phyloP scores from a whole-genome alignment of 2,888 invertebrate species.

The Allophyes oxyacanthae region DNA sequence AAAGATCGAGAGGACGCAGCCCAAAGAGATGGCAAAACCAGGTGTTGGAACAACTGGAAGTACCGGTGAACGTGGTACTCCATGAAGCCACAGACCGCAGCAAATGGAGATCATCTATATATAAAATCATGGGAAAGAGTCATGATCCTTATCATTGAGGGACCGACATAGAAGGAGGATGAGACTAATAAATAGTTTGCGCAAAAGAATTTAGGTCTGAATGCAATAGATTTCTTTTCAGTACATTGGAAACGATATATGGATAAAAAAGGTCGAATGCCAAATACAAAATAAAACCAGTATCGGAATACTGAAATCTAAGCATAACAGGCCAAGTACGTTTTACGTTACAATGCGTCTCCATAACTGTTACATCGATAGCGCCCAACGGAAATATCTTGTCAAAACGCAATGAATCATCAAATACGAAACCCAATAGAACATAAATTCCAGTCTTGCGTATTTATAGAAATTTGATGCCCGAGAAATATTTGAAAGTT shows the following conservation, averaged over 20 bases:
- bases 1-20: no score
- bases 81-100: no score
- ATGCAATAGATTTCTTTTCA: background rate
- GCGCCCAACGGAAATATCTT: slow-evolving; percentile 2
- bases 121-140: no score
- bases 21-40: no score
- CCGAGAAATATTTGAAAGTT: background rate
- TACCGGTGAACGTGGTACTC: no score
- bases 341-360: background rate
- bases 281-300: background rate
- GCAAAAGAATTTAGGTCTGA: background rate
- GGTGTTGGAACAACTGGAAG: no score
- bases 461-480: slow-evolving; percentile 26
- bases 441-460: slow-evolving; percentile 14
- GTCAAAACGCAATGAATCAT: background rate
- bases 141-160: no score
- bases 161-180: no score
- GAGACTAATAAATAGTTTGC: slow-evolving; percentile 3
- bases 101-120: no score
- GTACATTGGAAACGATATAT: background rate
- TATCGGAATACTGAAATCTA: background rate
- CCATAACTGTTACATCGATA: background rate
- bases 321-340: background rate
- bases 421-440: slow-evolving; percentile 6
- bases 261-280: background rate